A percentile compares a stretch with the other conserved stretches of the same genome.
These are phyloP conservation scores for Fistularia commersonii DNA, from an alignment of 2,797 vertebrate species.

Conservation along the genomic window DNA sequence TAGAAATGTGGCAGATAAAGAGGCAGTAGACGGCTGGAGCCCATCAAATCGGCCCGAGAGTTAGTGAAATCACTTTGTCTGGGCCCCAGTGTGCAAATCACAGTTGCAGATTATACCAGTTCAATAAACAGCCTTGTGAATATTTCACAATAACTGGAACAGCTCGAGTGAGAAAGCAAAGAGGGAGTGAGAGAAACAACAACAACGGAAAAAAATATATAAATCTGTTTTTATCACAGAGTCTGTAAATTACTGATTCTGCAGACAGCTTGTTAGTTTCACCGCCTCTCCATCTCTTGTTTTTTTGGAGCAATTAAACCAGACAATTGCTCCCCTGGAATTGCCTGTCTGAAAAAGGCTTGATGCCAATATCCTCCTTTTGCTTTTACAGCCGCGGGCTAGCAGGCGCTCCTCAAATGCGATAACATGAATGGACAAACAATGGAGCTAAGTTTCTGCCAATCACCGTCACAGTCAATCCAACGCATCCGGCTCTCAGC, in stretches of 20 bases:
- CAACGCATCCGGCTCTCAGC: conserved; percentile 49
- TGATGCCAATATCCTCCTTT: conserved; percentile 58
- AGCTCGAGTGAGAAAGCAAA: conserved; percentile 9
- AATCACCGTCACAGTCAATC: conserved; percentile 69
- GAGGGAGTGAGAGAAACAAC: background rate
- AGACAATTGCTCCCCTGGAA: conserved; percentile 71
- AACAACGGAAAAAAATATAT: conserved; percentile 34
- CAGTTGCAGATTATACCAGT: conserved; percentile 36
- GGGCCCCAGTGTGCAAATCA: conserved; percentile 40
- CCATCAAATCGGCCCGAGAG: conserved; percentile 40
- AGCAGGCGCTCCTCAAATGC: conserved; percentile 46
- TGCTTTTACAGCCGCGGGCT: conserved; percentile 58
- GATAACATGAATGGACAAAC: conserved; percentile 66
- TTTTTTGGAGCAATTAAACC: conserved; percentile 75
- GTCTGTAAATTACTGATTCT: conserved; percentile 69
- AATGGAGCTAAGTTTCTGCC: conserved; percentile 63
- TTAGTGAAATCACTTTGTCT: conserved; percentile 36
- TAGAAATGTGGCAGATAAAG: conserved; percentile 29
- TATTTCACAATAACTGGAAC: conserved; percentile 48
- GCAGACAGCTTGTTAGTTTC: conserved; percentile 77
- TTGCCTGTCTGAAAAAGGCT: conserved; percentile 62
- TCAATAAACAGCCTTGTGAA: conserved; percentile 38
- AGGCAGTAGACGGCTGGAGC: conserved; percentile 17
- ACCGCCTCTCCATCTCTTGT: conserved; percentile 59
- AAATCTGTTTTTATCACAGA: conserved; percentile 59